Evolutionary conservation across 2,888 invertebrate genomes (phyloP), one percentile per base, ranked within the genome.

Genomic region (Emmelina monodactyla): DNA sequence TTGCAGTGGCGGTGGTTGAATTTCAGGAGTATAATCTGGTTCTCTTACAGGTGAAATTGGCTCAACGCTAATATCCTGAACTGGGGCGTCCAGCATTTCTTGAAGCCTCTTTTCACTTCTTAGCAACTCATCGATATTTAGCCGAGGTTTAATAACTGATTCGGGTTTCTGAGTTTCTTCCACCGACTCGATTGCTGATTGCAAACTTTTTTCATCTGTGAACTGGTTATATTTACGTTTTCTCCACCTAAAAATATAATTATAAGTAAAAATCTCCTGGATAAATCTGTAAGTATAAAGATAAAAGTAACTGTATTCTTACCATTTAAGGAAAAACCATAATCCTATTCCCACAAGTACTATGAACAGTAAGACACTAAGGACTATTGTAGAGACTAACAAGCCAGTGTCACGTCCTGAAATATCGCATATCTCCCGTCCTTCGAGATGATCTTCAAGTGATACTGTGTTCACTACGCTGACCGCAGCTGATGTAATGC

Each of bases 321-420:
- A 76, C 79, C 76, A 62, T 65, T 53, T 70, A 35, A 72, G 54
- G 58, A 62, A 57, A 49, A 58, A 60, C 69, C 68, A 72, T 38
- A 64, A 45, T 35, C 52, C 58, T 48, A 58, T 53, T 33, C 55
- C 47, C 35, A 65, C 50, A 42, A 71, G 62, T 46, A 71, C 40
- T 50, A 69, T 54, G 51, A 75, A 64, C 34, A 76, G 59, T 33
- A 78, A 49, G 45, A 67, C 47, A 39, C 68, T 62, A 29, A 78
- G 66, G 39, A 65, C 53, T 52, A 79, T 75, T 33, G 76, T 76
- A 10, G 75, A 50, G 19, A 55, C 65, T 52, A 79, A 58, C 53
- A 78, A 61, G 50, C 62, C 71, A 16, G 50, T 59, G 49, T 69
- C 58, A 62, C 59, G 59, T 62, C 50, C 58, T 38, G 56, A 44